Conservation (phyloP, 2,888 invertebrate species). For the Endomychus coccineus region DNA sequence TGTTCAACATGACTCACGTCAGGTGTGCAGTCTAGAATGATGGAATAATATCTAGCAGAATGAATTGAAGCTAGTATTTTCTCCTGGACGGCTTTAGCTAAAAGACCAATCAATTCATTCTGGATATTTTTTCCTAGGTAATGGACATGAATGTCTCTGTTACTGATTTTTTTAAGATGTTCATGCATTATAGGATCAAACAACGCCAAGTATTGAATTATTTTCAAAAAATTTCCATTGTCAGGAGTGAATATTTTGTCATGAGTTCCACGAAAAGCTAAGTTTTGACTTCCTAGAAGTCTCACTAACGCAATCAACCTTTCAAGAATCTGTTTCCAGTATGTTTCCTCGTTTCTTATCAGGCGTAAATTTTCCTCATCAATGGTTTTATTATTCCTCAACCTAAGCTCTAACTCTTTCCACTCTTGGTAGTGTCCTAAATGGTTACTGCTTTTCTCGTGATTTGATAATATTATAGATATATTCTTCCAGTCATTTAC, state of each 20-base stretch:
- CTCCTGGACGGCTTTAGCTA: too few species aligned
- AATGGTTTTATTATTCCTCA: constrained; percentile 15
- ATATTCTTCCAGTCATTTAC: constrained; percentile 19
- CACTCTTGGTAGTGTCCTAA: constrained; percentile 13
- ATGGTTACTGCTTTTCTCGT: constrained; percentile 16
- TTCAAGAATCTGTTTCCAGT: constrained; percentile 15
- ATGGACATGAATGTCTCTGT: too few species aligned
- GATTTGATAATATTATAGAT: constrained; percentile 13
- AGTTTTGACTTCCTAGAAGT: constrained; percentile 7
- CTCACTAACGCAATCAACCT: constrained; percentile 14
- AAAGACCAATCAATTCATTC: too few species aligned
- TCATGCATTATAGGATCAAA: too few species aligned
- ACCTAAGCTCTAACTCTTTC: constrained; percentile 16
- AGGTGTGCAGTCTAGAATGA: too few species aligned
- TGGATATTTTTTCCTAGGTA: too few species aligned
- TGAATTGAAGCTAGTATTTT: too few species aligned
- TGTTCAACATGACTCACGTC: too few species aligned
- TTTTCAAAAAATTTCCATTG: too few species aligned
- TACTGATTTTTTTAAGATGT: too few species aligned
- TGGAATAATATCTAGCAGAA: too few species aligned
- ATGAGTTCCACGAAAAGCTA: constrained; percentile 15
- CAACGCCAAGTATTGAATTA: too few species aligned
- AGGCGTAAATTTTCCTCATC: constrained; percentile 15
- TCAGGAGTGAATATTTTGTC: neutral
- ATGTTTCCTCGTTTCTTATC: constrained; percentile 12